These are phyloP conservation scores for Melanotaenia duboulayi DNA, from an alignment of 2,113 vertebrate genomes.

Conservation along the genomic window DNA sequence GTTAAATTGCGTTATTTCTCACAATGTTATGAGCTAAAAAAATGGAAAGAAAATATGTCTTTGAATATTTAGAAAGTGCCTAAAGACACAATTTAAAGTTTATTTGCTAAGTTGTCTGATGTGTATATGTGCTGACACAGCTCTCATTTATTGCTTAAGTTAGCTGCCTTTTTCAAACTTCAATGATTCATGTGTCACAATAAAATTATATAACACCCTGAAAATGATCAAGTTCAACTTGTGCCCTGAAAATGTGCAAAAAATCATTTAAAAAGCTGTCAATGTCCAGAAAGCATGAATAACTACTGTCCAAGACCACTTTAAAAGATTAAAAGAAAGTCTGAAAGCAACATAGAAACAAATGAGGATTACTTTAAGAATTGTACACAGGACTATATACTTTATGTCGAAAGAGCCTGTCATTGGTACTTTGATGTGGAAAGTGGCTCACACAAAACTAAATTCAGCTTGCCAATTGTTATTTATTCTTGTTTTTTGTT, in stretches of 20 bases:
- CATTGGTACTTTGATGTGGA: neutral
- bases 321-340: too few relatives aligned
- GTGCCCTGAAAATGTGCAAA: neutral
- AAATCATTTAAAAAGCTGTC: too few relatives aligned
- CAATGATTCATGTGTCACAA: too few relatives aligned
- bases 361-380: neutral
- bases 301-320: neutral
- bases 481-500: neutral
- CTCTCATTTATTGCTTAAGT: neutral
- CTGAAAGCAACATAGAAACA: neutral
- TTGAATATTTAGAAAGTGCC: too few relatives aligned
- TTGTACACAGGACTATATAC: neutral
- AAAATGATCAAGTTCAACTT: neutral
- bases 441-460: neutral
- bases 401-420: neutral
- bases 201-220: too few relatives aligned
- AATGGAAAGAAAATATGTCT: neutral
- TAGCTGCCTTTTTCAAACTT: too few relatives aligned
- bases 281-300: neutral
- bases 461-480: slow-evolving; percentile 2
- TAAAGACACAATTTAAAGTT: neutral
- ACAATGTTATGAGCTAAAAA: neutral
- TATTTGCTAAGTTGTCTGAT: neutral
- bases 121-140: neutral
- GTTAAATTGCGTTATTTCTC: neutral